phyloP scores from a whole-genome alignment of 2,113 vertebrate genomes.

The Craseonycteris thonglongyai region DNA sequence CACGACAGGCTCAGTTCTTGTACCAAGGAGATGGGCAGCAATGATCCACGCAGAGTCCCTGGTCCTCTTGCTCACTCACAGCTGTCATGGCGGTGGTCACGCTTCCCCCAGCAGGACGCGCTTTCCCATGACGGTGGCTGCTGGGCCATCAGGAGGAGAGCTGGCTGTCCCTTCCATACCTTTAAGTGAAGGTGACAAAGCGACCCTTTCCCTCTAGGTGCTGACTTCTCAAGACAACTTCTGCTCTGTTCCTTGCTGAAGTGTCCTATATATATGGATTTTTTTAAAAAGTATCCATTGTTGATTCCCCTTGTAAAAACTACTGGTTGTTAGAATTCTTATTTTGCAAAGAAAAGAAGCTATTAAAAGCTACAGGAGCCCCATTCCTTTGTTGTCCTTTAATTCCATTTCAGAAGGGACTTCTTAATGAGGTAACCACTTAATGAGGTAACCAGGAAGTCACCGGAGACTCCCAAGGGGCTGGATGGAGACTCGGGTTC shows the following conservation, averaged over 20 bases:
- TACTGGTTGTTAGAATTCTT: background rate
- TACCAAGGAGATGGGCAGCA: background rate
- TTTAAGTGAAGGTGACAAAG: background rate
- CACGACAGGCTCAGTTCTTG: background rate
- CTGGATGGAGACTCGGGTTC: too few relatives aligned
- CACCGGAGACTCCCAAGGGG: accelerated
- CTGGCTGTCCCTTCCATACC: background rate
- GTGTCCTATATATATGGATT: background rate
- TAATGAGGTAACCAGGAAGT: background rate
- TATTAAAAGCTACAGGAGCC: background rate
- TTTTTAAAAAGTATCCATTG: background rate
- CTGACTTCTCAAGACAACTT: accelerated
- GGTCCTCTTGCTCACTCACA: background rate
- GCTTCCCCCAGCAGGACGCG: background rate
- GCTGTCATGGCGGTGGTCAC: background rate
- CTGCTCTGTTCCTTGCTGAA: accelerated
- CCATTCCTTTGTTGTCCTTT: background rate
- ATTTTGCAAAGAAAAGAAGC: background rate
- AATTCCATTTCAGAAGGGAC: background rate
- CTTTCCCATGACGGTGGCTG: background rate
- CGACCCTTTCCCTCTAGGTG: background rate
- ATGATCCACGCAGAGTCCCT: background rate
- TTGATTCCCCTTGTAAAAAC: background rate
- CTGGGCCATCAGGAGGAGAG: background rate
- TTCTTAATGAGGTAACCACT: background rate